These are phyloP conservation scores for Hyla sarda DNA, from an alignment of 2,113 vertebrate species.

Conservation along the genomic window DNA sequence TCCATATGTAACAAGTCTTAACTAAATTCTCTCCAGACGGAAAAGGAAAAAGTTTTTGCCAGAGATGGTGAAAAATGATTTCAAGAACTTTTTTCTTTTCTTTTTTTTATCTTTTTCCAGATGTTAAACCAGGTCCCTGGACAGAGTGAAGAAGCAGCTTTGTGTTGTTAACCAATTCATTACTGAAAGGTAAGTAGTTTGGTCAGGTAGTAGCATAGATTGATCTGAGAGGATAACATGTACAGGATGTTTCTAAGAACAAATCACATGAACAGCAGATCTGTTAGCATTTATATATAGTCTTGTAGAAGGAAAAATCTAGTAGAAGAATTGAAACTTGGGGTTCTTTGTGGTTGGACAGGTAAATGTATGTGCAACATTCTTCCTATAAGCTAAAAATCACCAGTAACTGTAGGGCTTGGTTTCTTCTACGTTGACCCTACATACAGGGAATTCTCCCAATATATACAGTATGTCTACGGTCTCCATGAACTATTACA, in stretches of 20 bases:
- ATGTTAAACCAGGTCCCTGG: conserved; percentile 56
- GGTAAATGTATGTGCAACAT: not conserved
- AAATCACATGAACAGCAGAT: conserved; percentile 17
- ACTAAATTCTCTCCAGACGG: conserved; percentile 58
- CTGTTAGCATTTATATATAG: not conserved
- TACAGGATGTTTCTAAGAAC: conserved; percentile 25
- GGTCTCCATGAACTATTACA: not conserved
- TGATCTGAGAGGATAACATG: not conserved
- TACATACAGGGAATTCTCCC: not conserved
- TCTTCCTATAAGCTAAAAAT: not conserved
- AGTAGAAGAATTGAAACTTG: conserved; percentile 11
- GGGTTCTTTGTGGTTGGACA: conserved; percentile 7
- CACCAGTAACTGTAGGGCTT: not conserved
- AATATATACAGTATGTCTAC: not conserved
- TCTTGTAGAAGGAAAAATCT: not conserved
- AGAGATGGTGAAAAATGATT: conserved; percentile 54
- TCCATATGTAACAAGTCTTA: conserved; percentile 54
- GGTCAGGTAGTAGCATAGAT: not conserved
- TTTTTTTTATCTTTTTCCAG: conserved; percentile 51
- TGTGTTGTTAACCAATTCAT: conserved; percentile 45
- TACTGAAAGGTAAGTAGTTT: not conserved
- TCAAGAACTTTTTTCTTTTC: conserved; percentile 48
- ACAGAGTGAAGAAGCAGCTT: conserved; percentile 14
- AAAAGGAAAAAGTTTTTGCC: conserved; percentile 49
- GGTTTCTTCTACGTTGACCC: not conserved